Conservation (phyloP, 2,888 invertebrate species). For the Thyatira batis region DNA sequence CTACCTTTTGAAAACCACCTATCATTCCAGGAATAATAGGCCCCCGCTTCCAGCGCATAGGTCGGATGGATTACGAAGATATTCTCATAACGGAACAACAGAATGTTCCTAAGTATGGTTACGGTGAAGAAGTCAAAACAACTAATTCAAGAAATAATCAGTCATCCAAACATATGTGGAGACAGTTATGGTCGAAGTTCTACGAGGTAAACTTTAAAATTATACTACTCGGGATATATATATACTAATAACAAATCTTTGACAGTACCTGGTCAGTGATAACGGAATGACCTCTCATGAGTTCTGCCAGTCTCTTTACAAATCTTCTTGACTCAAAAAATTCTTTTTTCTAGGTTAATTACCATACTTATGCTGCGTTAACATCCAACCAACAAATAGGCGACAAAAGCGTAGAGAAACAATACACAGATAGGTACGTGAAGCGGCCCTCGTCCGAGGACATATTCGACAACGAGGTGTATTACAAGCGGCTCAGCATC, state of each 20-base stretch:
- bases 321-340: too few species aligned
- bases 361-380: constrained; percentile 60
- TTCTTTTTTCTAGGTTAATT: constrained; percentile 57
- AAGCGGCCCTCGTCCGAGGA: constrained; percentile 26
- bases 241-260: too few species aligned
- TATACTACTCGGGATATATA: too few species aligned
- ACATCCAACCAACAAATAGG: constrained; percentile 50
- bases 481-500: constrained; percentile 78
- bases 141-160: constrained; percentile 67
- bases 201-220: constrained; percentile 53
- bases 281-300: too few species aligned
- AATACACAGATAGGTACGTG: constrained; percentile 59
- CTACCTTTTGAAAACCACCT: background rate
- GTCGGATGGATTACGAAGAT: constrained; percentile 84
- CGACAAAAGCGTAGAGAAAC: constrained; percentile 43
- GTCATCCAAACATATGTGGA: constrained; percentile 62
- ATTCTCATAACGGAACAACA: constrained; percentile 79
- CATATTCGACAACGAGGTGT: constrained; percentile 69
- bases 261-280: too few species aligned
- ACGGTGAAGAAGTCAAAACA: constrained; percentile 66
- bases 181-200: constrained; percentile 72
- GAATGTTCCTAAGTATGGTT: constrained; percentile 77
- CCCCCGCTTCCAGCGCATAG: constrained; percentile 74
- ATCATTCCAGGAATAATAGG: constrained; percentile 75
- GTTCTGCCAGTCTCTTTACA: too few species aligned